These are phyloP conservation scores for Daphoenositta chrysoptera DNA, from an alignment of 2,113 vertebrate genomes.

Conservation along the genomic window DNA sequence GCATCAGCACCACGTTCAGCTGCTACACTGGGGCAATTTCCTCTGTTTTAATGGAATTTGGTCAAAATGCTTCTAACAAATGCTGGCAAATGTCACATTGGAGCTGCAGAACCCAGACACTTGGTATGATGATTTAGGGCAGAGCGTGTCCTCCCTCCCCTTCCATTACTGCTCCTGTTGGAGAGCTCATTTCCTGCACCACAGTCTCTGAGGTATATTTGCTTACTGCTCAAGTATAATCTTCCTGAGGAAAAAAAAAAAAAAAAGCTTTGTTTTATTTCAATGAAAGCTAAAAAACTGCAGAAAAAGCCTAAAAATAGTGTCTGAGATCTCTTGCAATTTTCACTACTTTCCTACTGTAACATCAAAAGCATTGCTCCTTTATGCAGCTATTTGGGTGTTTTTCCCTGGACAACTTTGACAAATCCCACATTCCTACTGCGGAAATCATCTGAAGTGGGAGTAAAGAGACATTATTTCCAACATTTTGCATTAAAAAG, in stretches of 20 bases:
- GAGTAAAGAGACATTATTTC: neutral
- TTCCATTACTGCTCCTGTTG: neutral
- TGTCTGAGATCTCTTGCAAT: neutral
- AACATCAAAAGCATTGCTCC: neutral
- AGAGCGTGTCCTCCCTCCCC: neutral
- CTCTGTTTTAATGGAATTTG: neutral
- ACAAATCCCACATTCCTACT: neutral
- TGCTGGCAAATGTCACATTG: neutral
- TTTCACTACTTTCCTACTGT: neutral
- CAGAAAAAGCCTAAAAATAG: constrained; percentile 35
- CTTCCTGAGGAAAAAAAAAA: neutral
- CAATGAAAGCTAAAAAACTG: constrained; percentile 12
- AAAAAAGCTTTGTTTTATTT: neutral
- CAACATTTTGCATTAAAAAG: constrained; percentile 6
- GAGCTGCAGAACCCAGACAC: neutral
- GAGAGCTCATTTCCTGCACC: neutral
- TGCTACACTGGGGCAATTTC: neutral
- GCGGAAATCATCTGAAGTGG: neutral
- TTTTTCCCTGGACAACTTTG: neutral
- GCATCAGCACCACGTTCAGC: neutral
- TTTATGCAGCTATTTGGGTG: neutral
- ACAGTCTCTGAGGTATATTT: neutral
- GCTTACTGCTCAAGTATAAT: constrained; percentile 11
- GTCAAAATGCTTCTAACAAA: neutral
- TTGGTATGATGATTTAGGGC: neutral